A percentile compares a stretch with the other conserved stretches of the same genome.
phyloP scores from a whole-genome alignment of 35 echinoderm and acorn worm genomes.

The Stichopus chloronotus region DNA sequence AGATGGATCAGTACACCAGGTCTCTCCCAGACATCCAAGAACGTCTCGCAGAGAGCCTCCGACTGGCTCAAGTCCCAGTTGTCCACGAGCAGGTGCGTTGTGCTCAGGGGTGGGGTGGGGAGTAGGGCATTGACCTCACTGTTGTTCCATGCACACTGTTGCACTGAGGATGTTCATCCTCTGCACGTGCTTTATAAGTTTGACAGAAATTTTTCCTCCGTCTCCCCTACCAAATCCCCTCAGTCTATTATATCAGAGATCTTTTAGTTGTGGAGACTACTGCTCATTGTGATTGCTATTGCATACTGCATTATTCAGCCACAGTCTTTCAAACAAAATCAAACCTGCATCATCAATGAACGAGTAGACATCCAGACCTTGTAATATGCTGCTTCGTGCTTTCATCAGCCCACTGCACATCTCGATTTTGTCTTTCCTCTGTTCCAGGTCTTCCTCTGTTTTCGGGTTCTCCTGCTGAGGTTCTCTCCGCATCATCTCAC shows the following conservation, averaged over 20 bases:
- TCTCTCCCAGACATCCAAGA: constrained; percentile 96
- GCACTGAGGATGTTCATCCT: too few relatives aligned
- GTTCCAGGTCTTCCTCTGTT: constrained; percentile 82
- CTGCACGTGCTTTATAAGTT: too few relatives aligned
- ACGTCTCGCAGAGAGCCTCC: constrained; percentile 87
- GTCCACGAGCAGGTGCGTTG: constrained; percentile 88
- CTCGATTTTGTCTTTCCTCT: neutral
- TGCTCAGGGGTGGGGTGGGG: neutral
- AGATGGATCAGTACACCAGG: constrained; percentile 91
- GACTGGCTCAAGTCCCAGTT: constrained; percentile 78
- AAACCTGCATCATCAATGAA: too few relatives aligned
- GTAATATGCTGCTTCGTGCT: too few relatives aligned
- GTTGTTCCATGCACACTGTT: neutral
- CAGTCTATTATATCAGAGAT: neutral
- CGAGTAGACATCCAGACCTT: too few relatives aligned
- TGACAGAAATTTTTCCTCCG: neutral
- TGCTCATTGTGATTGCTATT: neutral
- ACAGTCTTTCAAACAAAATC: too few relatives aligned
- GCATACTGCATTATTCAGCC: too few relatives aligned
- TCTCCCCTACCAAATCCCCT: too few relatives aligned
- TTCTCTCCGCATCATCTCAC: constrained; percentile 98
- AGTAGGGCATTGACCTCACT: neutral
- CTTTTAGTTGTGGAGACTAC: neutral
- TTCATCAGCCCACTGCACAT: neutral
- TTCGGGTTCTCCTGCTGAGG: constrained; percentile 84